Evolutionary conservation across 2,797 vertebrate genomes (phyloP).

Genomic region (Rhodeus uyekii): DNA sequence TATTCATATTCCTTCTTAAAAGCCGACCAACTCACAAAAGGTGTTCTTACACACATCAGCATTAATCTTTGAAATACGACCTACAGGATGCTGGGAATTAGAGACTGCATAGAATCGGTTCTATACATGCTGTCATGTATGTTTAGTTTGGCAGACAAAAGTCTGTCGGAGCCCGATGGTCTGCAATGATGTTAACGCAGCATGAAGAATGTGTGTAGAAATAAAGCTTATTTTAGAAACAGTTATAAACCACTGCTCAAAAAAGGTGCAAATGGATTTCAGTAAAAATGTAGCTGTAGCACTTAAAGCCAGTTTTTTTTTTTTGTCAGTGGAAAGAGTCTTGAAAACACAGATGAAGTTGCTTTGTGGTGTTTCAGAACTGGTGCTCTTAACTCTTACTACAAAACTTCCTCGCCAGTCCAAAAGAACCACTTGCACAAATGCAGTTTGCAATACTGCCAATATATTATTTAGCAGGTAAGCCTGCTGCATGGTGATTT

Average conservation of each 20-base stretch:
- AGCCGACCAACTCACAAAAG: not conserved
- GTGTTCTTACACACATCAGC: not conserved
- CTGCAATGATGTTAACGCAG: not conserved
- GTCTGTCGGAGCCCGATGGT: not conserved
- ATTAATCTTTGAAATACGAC: conserved; percentile 23
- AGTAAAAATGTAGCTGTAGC: not conserved
- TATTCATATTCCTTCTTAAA: conserved; percentile 11
- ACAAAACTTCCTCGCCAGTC: not conserved
- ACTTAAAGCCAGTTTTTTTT: conserved; percentile 14
- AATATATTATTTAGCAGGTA: not conserved
- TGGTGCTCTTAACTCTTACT: not conserved
- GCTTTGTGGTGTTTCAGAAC: not conserved
- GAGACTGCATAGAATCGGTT: not conserved
- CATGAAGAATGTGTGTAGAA: not conserved
- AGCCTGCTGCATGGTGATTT: not conserved
- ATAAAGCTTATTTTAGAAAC: conserved; percentile 10
- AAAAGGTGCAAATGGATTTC: conserved; percentile 36
- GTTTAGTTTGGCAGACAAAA: conserved; percentile 10
- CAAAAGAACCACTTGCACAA: not conserved
- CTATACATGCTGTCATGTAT: not conserved
- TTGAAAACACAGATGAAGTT: not conserved
- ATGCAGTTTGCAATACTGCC: not conserved
- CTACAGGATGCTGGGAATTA: conserved; percentile 16
- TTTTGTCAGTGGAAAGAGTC: not conserved
- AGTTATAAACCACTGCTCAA: conserved; percentile 12